Evolutionary conservation across 2,888 invertebrate genomes (phyloP).

Genomic region (Yponomeuta sedellus): DNA sequence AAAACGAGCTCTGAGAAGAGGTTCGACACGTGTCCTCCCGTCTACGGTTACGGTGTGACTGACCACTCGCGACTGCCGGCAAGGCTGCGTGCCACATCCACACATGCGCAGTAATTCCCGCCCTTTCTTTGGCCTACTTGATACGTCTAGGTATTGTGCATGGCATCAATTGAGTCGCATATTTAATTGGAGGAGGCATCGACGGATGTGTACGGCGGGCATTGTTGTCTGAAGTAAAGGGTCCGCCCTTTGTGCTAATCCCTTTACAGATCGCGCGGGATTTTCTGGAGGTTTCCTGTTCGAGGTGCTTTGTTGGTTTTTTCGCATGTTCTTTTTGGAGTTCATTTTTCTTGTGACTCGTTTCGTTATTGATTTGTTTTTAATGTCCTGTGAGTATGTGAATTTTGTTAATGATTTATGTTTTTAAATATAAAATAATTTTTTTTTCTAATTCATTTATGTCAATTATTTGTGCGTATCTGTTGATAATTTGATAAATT

Average conservation of each 20-base stretch:
- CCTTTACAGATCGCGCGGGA: background rate
- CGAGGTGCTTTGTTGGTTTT: background rate
- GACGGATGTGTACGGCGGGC: background rate
- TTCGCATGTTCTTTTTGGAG: background rate
- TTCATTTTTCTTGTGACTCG: background rate
- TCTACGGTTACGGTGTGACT: constrained; percentile 6
- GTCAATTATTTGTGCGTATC: no score
- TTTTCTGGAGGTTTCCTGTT: background rate
- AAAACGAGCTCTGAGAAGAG: constrained; percentile 9
- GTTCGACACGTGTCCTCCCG: constrained; percentile 19
- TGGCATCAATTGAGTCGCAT: constrained; percentile 66
- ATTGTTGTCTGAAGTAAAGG: constrained; percentile 10
- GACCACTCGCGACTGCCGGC: constrained; percentile 39
- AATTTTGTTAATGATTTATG: no score
- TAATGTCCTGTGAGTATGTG: no score
- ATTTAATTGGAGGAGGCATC: constrained; percentile 53
- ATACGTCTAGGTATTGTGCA: constrained; percentile 56
- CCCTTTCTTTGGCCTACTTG: constrained; percentile 65
- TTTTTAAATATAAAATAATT: no score
- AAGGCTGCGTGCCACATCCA: constrained; percentile 31
- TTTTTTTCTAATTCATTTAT: no score
- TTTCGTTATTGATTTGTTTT: background rate
- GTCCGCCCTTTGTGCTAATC: constrained; percentile 1
- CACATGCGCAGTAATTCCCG: constrained; percentile 66
- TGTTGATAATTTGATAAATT: no score